Evolutionary conservation across 2,888 invertebrate species (phyloP).

Genomic region (Pegoplata infirma): DNA sequence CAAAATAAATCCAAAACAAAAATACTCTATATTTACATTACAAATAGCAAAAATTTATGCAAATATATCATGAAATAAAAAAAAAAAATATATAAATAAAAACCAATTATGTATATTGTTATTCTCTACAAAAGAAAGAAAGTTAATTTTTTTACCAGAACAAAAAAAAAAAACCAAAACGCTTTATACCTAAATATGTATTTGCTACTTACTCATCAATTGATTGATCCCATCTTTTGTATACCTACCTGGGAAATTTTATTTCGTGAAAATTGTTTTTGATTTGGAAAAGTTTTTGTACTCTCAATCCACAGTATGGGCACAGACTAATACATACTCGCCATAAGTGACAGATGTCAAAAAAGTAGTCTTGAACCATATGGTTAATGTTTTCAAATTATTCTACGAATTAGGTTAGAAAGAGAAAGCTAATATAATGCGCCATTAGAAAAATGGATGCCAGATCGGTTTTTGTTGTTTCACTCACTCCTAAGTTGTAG

Average conservation of each 20-base stretch:
- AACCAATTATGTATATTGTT: conserved; percentile 57
- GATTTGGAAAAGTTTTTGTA: neutral
- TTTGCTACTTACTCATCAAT: conserved; percentile 47
- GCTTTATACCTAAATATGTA: conserved; percentile 57
- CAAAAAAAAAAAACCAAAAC: conserved; percentile 45
- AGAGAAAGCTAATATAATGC: too few relatives aligned
- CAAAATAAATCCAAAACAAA: conserved; percentile 64
- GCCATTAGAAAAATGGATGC: too few relatives aligned
- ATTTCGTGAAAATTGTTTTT: conserved; percentile 1
- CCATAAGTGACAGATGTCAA: too few relatives aligned
- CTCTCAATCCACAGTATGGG: too few relatives aligned
- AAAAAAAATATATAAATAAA: conserved; percentile 36
- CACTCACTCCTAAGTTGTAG: too few relatives aligned
- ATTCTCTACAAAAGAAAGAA: conserved; percentile 52
- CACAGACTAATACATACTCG: too few relatives aligned
- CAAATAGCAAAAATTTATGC: conserved; percentile 50
- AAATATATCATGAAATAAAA: conserved; percentile 21
- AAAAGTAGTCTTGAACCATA: too few relatives aligned
- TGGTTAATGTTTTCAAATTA: too few relatives aligned
- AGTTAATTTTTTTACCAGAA: conserved; percentile 52
- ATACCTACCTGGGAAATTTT: neutral
- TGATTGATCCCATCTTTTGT: conserved; percentile 47
- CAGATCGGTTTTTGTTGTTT: too few relatives aligned
- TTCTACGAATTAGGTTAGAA: too few relatives aligned
- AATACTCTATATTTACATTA: conserved; percentile 59